Conservation (phyloP, 2,113 vertebrate genomes). For the Suricata suricatta region DNA sequence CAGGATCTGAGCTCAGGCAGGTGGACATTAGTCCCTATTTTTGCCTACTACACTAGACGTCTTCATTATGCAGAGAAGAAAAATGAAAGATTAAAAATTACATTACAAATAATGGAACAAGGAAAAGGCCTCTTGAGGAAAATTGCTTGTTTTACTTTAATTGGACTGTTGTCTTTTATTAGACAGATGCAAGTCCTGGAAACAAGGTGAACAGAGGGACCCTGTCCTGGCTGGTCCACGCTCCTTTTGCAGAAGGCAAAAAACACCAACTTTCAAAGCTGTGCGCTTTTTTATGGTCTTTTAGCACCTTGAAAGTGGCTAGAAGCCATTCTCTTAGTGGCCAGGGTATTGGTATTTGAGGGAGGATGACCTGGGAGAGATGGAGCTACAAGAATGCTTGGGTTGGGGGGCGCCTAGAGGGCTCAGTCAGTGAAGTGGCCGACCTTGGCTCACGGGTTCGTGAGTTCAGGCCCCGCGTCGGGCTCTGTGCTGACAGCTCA, state of each 20-base stretch:
- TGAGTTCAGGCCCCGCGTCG: too few relatives aligned
- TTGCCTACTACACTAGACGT: background rate
- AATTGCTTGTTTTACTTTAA: constrained; percentile 36
- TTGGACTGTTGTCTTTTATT: background rate
- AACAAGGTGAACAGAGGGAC: background rate
- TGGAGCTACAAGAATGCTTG: background rate
- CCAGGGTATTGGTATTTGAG: background rate
- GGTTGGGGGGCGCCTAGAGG: background rate
- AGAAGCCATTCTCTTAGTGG: background rate
- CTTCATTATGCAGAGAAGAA: background rate
- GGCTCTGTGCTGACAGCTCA: too few relatives aligned
- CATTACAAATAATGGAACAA: constrained; percentile 22
- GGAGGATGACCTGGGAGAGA: background rate
- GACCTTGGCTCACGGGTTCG: too few relatives aligned
- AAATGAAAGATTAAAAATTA: background rate
- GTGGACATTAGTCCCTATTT: background rate
- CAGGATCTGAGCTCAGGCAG: background rate
- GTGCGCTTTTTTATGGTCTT: background rate
- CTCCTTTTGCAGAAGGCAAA: background rate
- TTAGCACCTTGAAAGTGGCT: background rate
- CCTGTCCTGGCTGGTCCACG: background rate
- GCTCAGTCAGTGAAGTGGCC: too few relatives aligned
- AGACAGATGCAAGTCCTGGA: background rate
- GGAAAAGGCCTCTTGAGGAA: constrained; percentile 42
- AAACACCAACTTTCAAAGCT: background rate